Conservation (phyloP, 2,888 invertebrate species). For the Troides helena region DNA sequence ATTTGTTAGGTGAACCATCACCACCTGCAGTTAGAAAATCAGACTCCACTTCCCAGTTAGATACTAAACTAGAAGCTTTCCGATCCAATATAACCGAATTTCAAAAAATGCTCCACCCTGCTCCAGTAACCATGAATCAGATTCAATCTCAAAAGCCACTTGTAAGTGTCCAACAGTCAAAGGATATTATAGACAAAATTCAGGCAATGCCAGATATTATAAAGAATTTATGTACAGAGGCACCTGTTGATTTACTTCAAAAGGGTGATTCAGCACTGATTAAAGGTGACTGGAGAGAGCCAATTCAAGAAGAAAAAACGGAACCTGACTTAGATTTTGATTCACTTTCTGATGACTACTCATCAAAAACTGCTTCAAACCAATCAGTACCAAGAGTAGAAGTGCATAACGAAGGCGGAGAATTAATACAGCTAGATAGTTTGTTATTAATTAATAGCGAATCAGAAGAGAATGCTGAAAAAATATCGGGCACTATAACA, state of each 20-base stretch:
- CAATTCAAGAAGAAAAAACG: constrained; percentile 63
- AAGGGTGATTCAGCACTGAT: constrained; percentile 58
- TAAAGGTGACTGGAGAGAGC: constrained; percentile 66
- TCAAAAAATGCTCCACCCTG: constrained; percentile 91
- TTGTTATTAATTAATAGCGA: constrained; percentile 71
- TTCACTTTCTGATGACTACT: constrained; percentile 70
- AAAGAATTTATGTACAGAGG: constrained; percentile 63
- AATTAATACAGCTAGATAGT: constrained; percentile 82
- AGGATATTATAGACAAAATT: constrained; percentile 65
- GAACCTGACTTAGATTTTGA: constrained; percentile 77
- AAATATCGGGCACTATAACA: constrained; percentile 51
- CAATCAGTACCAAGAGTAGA: constrained; percentile 84
- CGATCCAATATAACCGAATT: constrained; percentile 93
- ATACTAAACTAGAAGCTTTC: constrained; percentile 91
- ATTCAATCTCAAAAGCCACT: constrained; percentile 44
- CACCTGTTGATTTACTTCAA: constrained; percentile 65
- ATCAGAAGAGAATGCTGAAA: constrained; percentile 53
- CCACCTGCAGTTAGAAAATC: constrained; percentile 88
- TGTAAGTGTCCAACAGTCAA: constrained; percentile 55
- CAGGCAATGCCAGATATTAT: constrained; percentile 83
- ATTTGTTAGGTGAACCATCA: constrained; percentile 86
- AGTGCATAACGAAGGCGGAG: constrained; percentile 86
- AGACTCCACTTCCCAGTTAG: constrained; percentile 90
- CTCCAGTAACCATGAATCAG: constrained; percentile 69
- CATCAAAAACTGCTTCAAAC: constrained; percentile 63